Evolutionary conservation across 2,888 invertebrate species (phyloP), one percentile per base, ranked within the genome.

Genomic region (Erpobdella octoculata): DNA sequence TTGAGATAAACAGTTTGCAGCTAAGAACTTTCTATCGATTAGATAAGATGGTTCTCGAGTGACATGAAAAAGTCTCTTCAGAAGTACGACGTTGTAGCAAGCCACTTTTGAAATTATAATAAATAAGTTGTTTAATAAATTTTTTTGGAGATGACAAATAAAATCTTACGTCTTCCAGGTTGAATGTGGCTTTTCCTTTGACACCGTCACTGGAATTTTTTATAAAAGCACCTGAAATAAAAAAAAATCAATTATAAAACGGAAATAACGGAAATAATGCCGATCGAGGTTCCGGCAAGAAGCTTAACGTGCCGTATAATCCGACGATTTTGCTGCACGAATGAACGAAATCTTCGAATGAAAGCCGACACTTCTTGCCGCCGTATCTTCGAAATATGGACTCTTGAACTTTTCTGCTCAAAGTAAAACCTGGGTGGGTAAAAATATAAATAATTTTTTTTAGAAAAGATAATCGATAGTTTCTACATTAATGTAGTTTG

Each of bases 321-420:
- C 90, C 89, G 85, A 92, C 93, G 72, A 95, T 86, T 84, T 92
- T 90, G 77, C 93, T 90, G 58, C 93, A 88, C 82, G 93, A 93
- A 89, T 92, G 91, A 77, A 96, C 89, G 83, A 92, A 96, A 83
- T 94, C 93, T 79, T 94, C 92, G 81, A 95, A 92, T 75, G 88
- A 87, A 74, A 96, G 89, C 83, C 88, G 88, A 61, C 91, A 91
- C 77, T 90, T 88, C 59, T 81, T 76, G 72, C 90, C 89, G 65
- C 93, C 92, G 83, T 93, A 96, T 80, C 95, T 89, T 83, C 93
- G 90, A 53, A 92, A 91, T 71, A 95, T 86, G 35, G 91, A 89
- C 81, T 91, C 91, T 68, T 94, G 87, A 70, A 93, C 88, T 80
- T 89, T 89, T 79, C 91, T 90, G 84, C 93, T 94, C 76, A 95